Conservation (phyloP, 2,113 vertebrate species). For the Tonatia bakeri region DNA sequence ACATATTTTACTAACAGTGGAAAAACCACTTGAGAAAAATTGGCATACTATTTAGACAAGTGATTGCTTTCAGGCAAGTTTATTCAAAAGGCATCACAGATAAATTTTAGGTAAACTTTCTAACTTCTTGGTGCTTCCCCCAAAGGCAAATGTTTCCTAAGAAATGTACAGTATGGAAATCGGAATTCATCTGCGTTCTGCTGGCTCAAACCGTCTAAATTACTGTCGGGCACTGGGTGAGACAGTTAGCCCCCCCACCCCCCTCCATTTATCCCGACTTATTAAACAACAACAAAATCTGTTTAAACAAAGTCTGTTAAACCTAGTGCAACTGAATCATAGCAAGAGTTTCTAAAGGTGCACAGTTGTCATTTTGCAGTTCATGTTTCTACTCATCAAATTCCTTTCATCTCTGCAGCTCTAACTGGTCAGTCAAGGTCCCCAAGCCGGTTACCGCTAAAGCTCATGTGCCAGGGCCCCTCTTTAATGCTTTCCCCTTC, state of each 20-base stretch:
- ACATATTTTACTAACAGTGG: neutral
- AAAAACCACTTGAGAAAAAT: slow-evolving; percentile 5
- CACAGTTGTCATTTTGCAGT: neutral
- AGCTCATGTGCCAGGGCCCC: neutral
- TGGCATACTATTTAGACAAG: neutral
- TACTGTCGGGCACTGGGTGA: neutral
- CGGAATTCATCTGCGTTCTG: neutral
- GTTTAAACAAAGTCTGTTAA: neutral
- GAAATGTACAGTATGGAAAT: neutral
- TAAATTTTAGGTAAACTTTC: neutral
- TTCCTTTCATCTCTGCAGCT: neutral
- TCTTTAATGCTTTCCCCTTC: neutral
- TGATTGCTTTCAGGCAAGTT: neutral
- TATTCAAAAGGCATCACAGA: neutral
- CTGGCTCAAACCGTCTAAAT: neutral
- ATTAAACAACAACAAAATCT: neutral
- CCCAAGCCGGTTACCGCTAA: neutral
- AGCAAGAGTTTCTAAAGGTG: neutral
- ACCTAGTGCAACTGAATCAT: neutral
- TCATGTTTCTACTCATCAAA: neutral
- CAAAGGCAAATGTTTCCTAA: neutral
- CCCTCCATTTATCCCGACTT: neutral
- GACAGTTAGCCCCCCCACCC: neutral
- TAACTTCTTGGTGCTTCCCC: neutral
- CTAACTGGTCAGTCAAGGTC: neutral